Base-by-base conservation (phyloP, 53 echinoderm and acorn worm species). In the Luidia sarsii region DNA sequence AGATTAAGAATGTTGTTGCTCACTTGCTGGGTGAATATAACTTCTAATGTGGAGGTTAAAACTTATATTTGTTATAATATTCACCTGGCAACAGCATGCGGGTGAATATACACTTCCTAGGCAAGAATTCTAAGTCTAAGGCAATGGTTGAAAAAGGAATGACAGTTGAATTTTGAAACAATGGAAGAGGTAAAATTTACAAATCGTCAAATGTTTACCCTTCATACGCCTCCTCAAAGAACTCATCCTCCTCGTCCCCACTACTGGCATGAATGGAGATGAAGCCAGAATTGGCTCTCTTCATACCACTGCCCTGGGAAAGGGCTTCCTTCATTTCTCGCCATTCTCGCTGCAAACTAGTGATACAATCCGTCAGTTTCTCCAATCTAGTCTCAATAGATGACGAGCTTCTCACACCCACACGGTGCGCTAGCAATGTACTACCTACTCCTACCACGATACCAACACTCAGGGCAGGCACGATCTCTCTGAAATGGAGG, bases 221-320 rank as follows among this genome's bases (percentile, higher is more conserved):
- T 64, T 88, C 88, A 36, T 73, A 82, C 0, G 88, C 88, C 72
- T 88, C 88, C 75, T 88, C 88, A 72, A 88, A 88, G 60, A 69
- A 80, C 2, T 88, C 88, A 41, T 83, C 83, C 29, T 88, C 88
- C 28, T 88, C 88, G 35, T 83, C 88, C 21, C 88, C 81, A 39
- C 88, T 88, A 25, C 82, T 82, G 11, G 88, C 82, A 51, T 88
- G 82, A 14, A 88, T 75, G 16, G 83, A 83, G 71, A 83, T 83
- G 20, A 83, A 83, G 1, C 83, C 83, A 7, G 83, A 70, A 56
- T 70, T 71, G 13, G 32, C 39, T 28, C 71, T 83, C 48, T 33
- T 59, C n/a, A 67, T 10, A 7, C 39, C 10, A 14, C 18, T 13
- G 1, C 23, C 71, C 9, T 32, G 48, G 15, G 48, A 29, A 2